Conservation (phyloP, 2,888 invertebrate genomes). For the Macrosoma leucophasiata region DNA sequence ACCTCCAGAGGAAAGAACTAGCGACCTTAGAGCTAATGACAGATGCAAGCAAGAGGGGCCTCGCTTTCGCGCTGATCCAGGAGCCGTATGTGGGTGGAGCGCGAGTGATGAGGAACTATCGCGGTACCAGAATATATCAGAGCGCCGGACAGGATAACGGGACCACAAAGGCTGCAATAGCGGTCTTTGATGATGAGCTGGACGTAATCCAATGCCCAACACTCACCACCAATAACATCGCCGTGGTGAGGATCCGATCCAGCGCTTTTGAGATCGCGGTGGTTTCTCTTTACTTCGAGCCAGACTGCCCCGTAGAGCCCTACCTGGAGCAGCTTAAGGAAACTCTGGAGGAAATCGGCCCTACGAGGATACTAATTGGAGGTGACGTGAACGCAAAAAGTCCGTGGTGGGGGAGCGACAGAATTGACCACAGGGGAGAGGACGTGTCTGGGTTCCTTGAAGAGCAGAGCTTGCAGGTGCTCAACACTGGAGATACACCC, state of each 20-base stretch:
- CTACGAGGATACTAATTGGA: constrained; percentile 13
- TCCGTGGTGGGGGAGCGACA: constrained; percentile 13
- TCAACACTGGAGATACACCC: no score
- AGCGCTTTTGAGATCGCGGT: not conserved
- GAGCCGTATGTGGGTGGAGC: constrained; percentile 17
- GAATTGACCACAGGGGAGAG: constrained; percentile 14
- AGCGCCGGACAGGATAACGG: not conserved
- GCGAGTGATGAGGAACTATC: not conserved
- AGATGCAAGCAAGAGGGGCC: constrained; percentile 1
- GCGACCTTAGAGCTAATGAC: constrained; percentile 10
- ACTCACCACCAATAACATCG: constrained; percentile 2
- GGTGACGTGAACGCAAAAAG: constrained; percentile 15
- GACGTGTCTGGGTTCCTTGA: constrained; percentile 7
- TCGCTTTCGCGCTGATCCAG: constrained; percentile 10
- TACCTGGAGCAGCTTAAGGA: constrained; percentile 2
- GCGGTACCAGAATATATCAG: constrained; percentile 5
- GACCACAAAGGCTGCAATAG: constrained; percentile 12
- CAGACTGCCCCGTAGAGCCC: constrained; percentile 2
- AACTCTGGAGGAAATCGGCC: not conserved
- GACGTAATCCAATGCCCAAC: not conserved
- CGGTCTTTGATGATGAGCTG: constrained; percentile 5
- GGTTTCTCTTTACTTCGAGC: constrained; percentile 8
- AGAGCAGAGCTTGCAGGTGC: no score
- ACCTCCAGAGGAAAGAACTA: constrained; percentile 10
- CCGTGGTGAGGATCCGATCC: not conserved